A percentile compares a stretch with the other conserved stretches of the same genome.
These are phyloP conservation scores for Eptesicus fuscus DNA, from an alignment of 2,113 vertebrate genomes.

Conservation along the genomic window DNA sequence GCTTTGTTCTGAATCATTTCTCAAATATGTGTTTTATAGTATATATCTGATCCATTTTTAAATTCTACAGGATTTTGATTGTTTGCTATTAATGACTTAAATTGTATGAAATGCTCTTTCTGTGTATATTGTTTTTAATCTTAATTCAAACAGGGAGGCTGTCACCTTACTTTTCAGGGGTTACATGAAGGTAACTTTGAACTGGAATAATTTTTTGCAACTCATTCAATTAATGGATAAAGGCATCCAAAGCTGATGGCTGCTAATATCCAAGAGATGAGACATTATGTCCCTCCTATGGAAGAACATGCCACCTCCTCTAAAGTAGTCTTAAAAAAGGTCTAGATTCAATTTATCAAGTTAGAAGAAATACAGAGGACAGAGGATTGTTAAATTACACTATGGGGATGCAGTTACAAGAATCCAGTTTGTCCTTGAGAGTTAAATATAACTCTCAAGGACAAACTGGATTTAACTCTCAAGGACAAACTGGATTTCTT, in stretches of 20 bases:
- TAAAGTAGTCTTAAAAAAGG: not conserved
- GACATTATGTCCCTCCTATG: not conserved
- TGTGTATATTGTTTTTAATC: not conserved
- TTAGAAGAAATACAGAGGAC: not conserved
- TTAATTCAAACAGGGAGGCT: not conserved
- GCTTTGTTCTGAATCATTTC: not conserved
- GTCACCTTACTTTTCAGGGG: not conserved
- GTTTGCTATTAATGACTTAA: not conserved
- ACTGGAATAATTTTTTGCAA: not conserved
- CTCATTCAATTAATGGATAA: not conserved
- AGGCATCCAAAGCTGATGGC: not conserved
- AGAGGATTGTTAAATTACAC: not conserved
- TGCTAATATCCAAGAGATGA: not conserved
- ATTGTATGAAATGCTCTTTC: not conserved
- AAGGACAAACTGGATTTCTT: not conserved
- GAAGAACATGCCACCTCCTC: not conserved
- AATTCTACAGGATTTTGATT: not conserved
- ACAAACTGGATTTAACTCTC: not conserved
- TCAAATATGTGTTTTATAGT: not conserved
- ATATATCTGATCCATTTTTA: not conserved
- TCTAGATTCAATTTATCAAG: not conserved
- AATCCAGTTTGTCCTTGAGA: too few species aligned
- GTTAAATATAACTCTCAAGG: not conserved
- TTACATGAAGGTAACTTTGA: not conserved
- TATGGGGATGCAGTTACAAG: not conserved